Base-by-base conservation (phyloP, 2,888 invertebrate species). In the Busseola fusca region DNA sequence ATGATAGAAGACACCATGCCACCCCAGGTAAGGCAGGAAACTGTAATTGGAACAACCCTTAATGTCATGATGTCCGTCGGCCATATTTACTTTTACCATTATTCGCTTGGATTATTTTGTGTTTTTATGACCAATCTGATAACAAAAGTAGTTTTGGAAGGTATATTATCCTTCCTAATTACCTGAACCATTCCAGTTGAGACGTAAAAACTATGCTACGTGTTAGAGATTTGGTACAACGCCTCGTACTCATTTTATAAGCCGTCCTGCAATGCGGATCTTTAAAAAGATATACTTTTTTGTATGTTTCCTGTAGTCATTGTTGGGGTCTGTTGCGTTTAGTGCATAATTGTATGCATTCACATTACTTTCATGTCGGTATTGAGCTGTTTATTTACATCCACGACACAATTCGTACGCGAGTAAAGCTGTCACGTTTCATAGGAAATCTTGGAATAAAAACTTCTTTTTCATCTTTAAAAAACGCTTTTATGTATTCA, bases 1-100 rank as follows among this genome's bases (percentile, higher is more conserved):
- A 97, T 97, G 95, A 97, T 98, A 96, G 98, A 98, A 96, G 98
- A 98, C 80, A 93, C 93, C 80, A 91, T 93, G 89, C 93, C 94
- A 85, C 94, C 94, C 74, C 95, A 95, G 95, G 95, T 95, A 92
- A 76, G 83, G 57, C 74, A 76, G 71, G 73, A 87, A 93, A 89
- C 78, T 86, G 86, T 87, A 95, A 92, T 87, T 94, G 87, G 95
- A 91, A 87, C 94, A 94, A 85, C 87, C 87, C 89, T 84, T 93
- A 93, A 90, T 93, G 93, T 93, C 95, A 94, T 90, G 93, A 93
- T 90, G 93, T 87, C 85, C 82, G 86, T 91, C 95, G 93, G 95
- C 95, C 95, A 95, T 95, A 92, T 95, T 95, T 93, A 89, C 88
- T 90, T 89, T 87, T 90, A 88, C 89, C 83, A 78, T 85, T 85